A percentile compares a stretch with the other conserved stretches of the same genome.
These are phyloP conservation scores for Anagyrus pseudococci DNA, from an alignment of 2,888 invertebrate genomes.

Conservation along the genomic window DNA sequence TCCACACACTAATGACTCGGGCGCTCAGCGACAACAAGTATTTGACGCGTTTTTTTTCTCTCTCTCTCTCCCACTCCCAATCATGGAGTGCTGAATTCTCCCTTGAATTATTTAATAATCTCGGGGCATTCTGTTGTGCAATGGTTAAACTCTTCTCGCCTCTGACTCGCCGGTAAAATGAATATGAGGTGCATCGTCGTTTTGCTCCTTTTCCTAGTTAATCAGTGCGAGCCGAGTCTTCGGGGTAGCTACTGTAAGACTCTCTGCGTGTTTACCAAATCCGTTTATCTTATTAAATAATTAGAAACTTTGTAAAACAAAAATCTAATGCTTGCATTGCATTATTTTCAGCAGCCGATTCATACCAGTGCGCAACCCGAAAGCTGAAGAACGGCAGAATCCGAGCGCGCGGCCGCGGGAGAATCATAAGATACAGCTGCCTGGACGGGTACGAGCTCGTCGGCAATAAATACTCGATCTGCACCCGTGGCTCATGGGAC, in stretches of 20 bases:
- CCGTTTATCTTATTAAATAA: too few species aligned
- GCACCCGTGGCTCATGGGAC: slow-evolving; percentile 77
- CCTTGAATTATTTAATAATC: too few species aligned
- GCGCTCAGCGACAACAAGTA: slow-evolving; percentile 1
- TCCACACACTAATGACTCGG: slow-evolving; percentile 36
- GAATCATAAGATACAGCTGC: slow-evolving; percentile 70
- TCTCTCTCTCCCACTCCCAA: too few species aligned
- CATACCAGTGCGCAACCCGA: slow-evolving; percentile 56
- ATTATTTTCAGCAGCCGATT: slow-evolving; percentile 5
- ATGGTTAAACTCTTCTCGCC: too few species aligned
- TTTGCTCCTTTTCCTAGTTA: slow-evolving; percentile 15
- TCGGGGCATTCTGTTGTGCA: too few species aligned
- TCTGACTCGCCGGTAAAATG: too few species aligned
- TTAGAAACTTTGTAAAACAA: too few species aligned
- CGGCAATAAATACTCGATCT: slow-evolving; percentile 75
- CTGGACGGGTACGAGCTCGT: slow-evolving; percentile 68
- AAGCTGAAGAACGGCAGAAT: slow-evolving; percentile 64
- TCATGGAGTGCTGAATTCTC: too few species aligned
- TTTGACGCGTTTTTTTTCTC: too few species aligned
- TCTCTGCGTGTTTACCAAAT: too few species aligned
- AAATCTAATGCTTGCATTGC: too few species aligned
- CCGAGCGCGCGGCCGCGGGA: slow-evolving; percentile 62
- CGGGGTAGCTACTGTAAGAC: slow-evolving; percentile 26
- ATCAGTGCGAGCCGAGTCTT: slow-evolving; percentile 12
- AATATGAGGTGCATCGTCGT: slow-evolving; percentile 5